Base-by-base conservation (phyloP, 2,888 invertebrate species). In the Trichacis sp. region DNA sequence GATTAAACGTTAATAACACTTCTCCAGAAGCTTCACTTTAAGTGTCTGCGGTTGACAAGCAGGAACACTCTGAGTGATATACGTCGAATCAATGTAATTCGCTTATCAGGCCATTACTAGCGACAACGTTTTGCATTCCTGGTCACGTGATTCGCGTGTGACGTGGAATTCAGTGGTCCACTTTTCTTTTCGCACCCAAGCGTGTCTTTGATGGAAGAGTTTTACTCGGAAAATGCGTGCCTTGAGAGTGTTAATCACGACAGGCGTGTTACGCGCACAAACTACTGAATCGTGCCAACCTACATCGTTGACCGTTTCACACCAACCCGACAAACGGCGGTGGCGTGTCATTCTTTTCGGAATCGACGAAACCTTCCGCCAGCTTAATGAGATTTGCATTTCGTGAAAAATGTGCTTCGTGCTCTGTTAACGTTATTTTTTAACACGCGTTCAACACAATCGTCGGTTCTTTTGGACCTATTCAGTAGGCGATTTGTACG, bases 171-270 rank as follows among this genome's bases (percentile, higher is more conserved):
- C n/a, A n/a, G n/a, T n/a, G n/a, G n/a, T n/a, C n/a, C n/a, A n/a
- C n/a, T n/a, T n/a, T n/a, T n/a, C n/a, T n/a, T n/a, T n/a, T n/a
- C n/a, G n/a, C n/a, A n/a, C n/a, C n/a, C n/a, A n/a, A 61, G 64
- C 59, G 59, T 63, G 58, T 50, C 55, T 58, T 54, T 71, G 70
- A 72, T 70, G 61, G 68, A 58, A 55, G 52, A 29, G 58, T 70
- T 69, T 69, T 69, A 68, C 63, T 49, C 54, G 56, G 73, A 69
- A 73, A 71, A 74, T 62, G 76, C 76, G 75, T 77, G 77, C 64
- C 62, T 45, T 55, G 49, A 14, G 68, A 56, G 71, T 73, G 76
- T 77, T 77, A 75, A 77, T 77, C 77, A 77, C 66, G 24, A 58
- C 57, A 30, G 64, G 57, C n/a, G n/a, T 67, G 55, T 69, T 68